Base-by-base conservation (phyloP, 2,797 vertebrate genomes). In the Aulostomus chinensis region DNA sequence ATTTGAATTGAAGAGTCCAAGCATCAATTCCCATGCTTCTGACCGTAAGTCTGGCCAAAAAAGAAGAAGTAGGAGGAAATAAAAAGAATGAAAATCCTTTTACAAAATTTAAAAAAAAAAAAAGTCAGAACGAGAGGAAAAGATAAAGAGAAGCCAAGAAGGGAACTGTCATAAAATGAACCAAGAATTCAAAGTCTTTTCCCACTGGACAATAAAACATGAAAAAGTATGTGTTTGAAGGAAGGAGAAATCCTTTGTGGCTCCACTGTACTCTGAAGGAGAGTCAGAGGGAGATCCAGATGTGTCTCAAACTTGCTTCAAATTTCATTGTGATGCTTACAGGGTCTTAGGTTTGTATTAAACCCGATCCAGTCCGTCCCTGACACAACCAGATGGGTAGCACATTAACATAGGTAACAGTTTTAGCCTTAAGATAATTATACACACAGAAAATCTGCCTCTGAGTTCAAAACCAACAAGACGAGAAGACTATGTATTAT, bases 151-250 rank as follows among this genome's bases (percentile, higher is more conserved):
- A 63, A 54, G 49, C 28, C 50, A 47, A 56, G 55, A 47, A 70
- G 73, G 68, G 75, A 85, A 68, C 33, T 38, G 61, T 64, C 65
- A 60, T 79, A 77, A 77, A 75, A 58, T 18, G 48, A 64, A 68
- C 48, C 58, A 57, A 75, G 78, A 65, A 61, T 77, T 74, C 66
- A 72, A 81, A 71, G 65, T 58, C 39, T 50, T 73, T 71, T 49
- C 75, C 77, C 71, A 76, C 24, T 30, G 56, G 80, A 84, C 76
- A 74, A 81, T 84, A 84, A 85, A 86, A 80, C 68, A 78, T 74
- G 48, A 82, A 82, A 58, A 76, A 73, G 62, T 78, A 67, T 61
- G 78, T 73, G 78, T 64, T 64, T 52, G 68, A 37, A 48, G 55
- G 63, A 66, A 72, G 45, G 32, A 70, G 73, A 63, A 75, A 68